Evolutionary conservation across 2,797 vertebrate genomes (phyloP), one percentile per base, ranked within the genome.

Genomic region (Sorex maritimensis): DNA sequence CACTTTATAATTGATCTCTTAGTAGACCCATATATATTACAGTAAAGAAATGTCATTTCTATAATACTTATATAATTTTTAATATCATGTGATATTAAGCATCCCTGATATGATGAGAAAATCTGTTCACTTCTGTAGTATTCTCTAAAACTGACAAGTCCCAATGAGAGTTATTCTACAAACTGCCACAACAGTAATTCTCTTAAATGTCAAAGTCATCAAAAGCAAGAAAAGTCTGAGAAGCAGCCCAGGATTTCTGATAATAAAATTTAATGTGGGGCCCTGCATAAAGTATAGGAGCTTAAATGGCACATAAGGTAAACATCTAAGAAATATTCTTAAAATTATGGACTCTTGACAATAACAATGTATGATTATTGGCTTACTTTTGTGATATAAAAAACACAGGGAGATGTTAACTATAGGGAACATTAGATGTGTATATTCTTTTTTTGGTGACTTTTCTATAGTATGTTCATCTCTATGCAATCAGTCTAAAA

Each of bases 81-180:
- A 44, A 34, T 58, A 23, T 49, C 63, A 30, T 21, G 21, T 30
- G n/a, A 21, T 81, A 46, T 71, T 63, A 65, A 46, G n/a, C 52
- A 91, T 49, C 73, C 46, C 49, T 49, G n/a, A 80, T 83, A 90
- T 24, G 34, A 90, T 87, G 6, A 69, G 30, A 58, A 81, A 86
- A 90, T 3, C 44, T 26, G 58, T n/a, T 81, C 23, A 80, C 23
- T 4, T 71, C 52, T 71, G n/a, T 63, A 2, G 2, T 26, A 71
- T 80, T 91, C 17, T 19, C 19, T 30, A 73, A 91, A 93, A 71
- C 26, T 63, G 44, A 77, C 41, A 55, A 55, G 41, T 89, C n/a
- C 21, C 34, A 72, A 38, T 1, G 14, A n/a, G 68, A 24, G 34
- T 4, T 46, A 6, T 41, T 77, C 74, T 84, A 38, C 9, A 72